phyloP scores from a whole-genome alignment of 35 echinoderm and acorn worm species.

The Eucidaris tribuloides region DNA sequence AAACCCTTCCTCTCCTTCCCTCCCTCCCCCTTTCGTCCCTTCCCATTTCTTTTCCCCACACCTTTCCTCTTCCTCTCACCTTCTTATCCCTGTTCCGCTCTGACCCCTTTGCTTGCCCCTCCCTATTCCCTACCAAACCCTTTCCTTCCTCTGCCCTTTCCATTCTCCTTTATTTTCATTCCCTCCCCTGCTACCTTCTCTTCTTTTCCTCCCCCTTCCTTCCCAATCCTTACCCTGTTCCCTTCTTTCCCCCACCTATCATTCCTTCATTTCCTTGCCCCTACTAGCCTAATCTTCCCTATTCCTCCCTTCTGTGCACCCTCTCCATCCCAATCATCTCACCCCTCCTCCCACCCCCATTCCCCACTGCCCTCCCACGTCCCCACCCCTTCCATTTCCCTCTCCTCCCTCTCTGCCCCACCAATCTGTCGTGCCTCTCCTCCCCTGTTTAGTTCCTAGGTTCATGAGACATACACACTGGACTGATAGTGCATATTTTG shows the following conservation, averaged over 20 bases:
- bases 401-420: neutral
- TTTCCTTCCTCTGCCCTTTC: neutral
- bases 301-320: neutral
- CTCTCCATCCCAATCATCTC: neutral
- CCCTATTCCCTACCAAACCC: neutral
- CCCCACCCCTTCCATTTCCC: neutral
- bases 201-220: neutral
- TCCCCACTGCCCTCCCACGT: neutral
- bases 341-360: neutral
- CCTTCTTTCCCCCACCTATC: neutral
- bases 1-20: neutral
- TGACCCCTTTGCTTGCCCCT: neutral
- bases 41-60: neutral
- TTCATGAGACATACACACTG: too few species aligned
- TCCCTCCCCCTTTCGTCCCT: neutral
- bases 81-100: slow-evolving; percentile 40
- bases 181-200: neutral
- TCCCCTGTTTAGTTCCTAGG: too few species aligned
- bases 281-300: neutral
- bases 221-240: neutral
- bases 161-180: neutral
- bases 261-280: neutral
- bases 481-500: too few species aligned
- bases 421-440: too few species aligned
- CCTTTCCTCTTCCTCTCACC: slow-evolving; percentile 29